phyloP scores from a whole-genome alignment of 1,140 invertebrate genomes.

The Neomicropteryx cornuta region DNA sequence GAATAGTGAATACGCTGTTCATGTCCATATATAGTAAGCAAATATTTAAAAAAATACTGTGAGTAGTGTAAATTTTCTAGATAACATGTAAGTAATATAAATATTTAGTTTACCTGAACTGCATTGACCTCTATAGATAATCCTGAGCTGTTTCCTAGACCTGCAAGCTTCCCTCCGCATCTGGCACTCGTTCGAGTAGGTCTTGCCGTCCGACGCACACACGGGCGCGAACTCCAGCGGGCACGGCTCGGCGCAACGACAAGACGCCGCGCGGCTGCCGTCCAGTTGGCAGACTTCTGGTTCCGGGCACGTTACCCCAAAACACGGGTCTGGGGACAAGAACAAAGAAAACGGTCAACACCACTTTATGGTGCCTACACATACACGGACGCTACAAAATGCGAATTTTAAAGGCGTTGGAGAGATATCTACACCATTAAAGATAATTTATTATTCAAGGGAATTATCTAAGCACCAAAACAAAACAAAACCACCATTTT shows the following conservation, averaged over 20 bases:
- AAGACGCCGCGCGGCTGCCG: conserved; percentile 61
- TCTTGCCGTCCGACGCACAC: conserved; percentile 76
- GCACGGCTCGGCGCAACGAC: conserved; percentile 69
- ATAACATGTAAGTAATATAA: too few relatives aligned
- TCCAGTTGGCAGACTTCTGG: conserved; percentile 78
- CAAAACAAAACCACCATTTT: too few relatives aligned
- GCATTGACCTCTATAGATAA: conserved; percentile 71
- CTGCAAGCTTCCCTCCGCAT: conserved; percentile 66
- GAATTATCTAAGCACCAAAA: too few relatives aligned
- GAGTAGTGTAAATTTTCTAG: too few relatives aligned
- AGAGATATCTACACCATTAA: too few relatives aligned
- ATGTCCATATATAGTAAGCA: too few relatives aligned
- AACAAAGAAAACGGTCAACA: background rate
- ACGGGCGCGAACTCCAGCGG: conserved; percentile 70
- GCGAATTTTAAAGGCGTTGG: too few relatives aligned
- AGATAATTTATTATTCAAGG: too few relatives aligned
- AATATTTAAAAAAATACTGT: too few relatives aligned
- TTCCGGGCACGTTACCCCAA: conserved; percentile 59
- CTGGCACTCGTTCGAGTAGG: conserved; percentile 77
- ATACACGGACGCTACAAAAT: too few relatives aligned
- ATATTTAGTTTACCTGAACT: conserved; percentile 57
- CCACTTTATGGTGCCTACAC: too few relatives aligned
- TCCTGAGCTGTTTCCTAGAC: conserved; percentile 55
- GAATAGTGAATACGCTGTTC: too few relatives aligned
- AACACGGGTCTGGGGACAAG: conserved; percentile 65